Conservation (phyloP, 2,888 invertebrate genomes). For the Watsonalla cultraria region DNA sequence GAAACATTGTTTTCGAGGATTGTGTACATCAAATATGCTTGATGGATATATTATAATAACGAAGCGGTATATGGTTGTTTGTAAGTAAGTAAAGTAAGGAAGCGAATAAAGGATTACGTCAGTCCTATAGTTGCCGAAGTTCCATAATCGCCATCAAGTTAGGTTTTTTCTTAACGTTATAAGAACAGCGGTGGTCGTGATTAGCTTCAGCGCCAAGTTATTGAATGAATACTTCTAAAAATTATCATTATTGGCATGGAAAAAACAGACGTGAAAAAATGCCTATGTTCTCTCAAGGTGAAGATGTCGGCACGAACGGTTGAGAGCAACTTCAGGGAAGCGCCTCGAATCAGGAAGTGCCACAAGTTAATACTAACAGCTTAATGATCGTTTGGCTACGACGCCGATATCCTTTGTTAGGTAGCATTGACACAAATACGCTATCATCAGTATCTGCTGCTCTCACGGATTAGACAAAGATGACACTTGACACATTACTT, state of each 20-base stretch:
- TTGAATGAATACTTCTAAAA: conserved; percentile 66
- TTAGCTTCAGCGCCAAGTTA: conserved; percentile 60
- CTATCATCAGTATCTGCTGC: background rate
- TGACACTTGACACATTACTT: background rate
- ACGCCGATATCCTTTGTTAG: background rate
- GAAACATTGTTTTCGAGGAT: background rate
- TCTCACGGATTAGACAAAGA: background rate
- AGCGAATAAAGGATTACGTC: conserved; percentile 50
- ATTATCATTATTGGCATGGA: conserved; percentile 61
- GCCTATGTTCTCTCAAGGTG: conserved; percentile 66
- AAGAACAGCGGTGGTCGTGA: conserved; percentile 61
- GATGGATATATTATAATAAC: background rate
- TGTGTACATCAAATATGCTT: background rate
- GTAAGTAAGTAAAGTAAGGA: conserved; percentile 43
- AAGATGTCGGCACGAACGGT: conserved; percentile 64
- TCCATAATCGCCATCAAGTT: conserved; percentile 45
- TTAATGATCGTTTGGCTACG: conserved; percentile 34
- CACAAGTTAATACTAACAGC: conserved; percentile 48
- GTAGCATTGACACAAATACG: background rate
- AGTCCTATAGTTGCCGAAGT: conserved; percentile 48
- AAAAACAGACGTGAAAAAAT: conserved; percentile 62
- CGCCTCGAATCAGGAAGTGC: conserved; percentile 61
- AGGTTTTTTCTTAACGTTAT: conserved; percentile 39
- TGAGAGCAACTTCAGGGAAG: conserved; percentile 65
- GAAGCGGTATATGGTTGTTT: conserved; percentile 10